Conservation (phyloP, 2,888 invertebrate genomes). For the Cephus runcator region DNA sequence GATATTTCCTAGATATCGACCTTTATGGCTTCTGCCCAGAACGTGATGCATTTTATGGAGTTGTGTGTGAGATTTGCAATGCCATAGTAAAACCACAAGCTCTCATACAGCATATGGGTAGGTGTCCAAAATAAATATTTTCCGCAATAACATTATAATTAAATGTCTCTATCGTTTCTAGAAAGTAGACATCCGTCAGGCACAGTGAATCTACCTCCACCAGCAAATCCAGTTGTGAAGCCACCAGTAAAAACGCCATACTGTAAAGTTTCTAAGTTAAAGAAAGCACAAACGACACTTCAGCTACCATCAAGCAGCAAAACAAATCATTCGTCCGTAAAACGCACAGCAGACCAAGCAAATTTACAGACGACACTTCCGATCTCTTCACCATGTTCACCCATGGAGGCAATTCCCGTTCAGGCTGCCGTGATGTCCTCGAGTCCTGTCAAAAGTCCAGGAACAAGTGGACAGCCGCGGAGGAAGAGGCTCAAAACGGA, state of each 20-base stretch:
- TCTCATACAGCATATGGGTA: slow-evolving; percentile 76
- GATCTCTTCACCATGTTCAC: slow-evolving; percentile 56
- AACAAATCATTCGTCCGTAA: slow-evolving; percentile 48
- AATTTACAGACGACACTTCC: slow-evolving; percentile 44
- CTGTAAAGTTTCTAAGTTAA: slow-evolving; percentile 60
- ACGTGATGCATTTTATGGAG: slow-evolving; percentile 79
- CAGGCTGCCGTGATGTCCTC: slow-evolving; percentile 39
- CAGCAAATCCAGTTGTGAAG: slow-evolving; percentile 52
- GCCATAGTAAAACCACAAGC: slow-evolving; percentile 83
- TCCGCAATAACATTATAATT: not conserved
- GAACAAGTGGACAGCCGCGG: slow-evolving; percentile 47
- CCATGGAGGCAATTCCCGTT: slow-evolving; percentile 50
- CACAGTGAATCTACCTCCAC: slow-evolving; percentile 55
- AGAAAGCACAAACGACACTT: slow-evolving; percentile 49
- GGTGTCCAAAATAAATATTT: slow-evolving; percentile 18
- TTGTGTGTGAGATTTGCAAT: slow-evolving; percentile 82
- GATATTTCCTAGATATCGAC: slow-evolving; percentile 71
- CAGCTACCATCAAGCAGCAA: slow-evolving; percentile 34
- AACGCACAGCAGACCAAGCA: slow-evolving; percentile 48
- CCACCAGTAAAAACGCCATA: slow-evolving; percentile 57
- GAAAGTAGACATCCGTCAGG: slow-evolving; percentile 62
- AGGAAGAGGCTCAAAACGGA: slow-evolving; percentile 61
- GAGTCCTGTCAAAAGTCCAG: slow-evolving; percentile 58
- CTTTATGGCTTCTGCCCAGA: slow-evolving; percentile 84
- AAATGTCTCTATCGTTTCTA: slow-evolving; percentile 28